Evolutionary conservation across 2,113 vertebrate genomes (phyloP).

Genomic region (Ranitomeya variabilis): DNA sequence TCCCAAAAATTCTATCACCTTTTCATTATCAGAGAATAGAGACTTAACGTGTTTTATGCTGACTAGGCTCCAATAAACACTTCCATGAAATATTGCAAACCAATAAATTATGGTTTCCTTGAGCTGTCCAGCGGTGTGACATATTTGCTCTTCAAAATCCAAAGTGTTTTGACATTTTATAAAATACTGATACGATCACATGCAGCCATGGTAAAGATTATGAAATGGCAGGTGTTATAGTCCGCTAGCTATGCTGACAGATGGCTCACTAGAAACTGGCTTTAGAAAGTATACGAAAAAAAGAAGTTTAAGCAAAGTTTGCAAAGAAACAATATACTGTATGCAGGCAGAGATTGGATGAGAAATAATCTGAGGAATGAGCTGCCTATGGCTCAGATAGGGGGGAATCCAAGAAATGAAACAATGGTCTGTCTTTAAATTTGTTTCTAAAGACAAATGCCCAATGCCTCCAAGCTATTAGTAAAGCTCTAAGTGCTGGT

Average conservation of each 20-base stretch:
- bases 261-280: neutral
- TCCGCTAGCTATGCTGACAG: neutral
- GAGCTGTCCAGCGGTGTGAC: neutral
- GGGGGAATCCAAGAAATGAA: too few species aligned
- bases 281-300: neutral
- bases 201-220: neutral
- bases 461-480: too few species aligned
- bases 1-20: neutral
- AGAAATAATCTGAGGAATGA: too few species aligned
- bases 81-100: neutral
- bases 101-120: neutral
- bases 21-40: neutral
- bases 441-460: too few species aligned
- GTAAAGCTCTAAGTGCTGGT: too few species aligned
- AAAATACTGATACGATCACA: neutral
- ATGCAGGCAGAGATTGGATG: too few species aligned
- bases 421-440: too few species aligned
- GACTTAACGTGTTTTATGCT: neutral
- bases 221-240: neutral
- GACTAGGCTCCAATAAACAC: constrained; percentile 1
- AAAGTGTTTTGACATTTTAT: neutral
- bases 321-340: too few species aligned
- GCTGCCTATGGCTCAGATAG: too few species aligned
- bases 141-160: neutral
- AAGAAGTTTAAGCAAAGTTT: neutral